Conservation (phyloP, 1,140 invertebrate genomes). For the Adelges cooleyi region DNA sequence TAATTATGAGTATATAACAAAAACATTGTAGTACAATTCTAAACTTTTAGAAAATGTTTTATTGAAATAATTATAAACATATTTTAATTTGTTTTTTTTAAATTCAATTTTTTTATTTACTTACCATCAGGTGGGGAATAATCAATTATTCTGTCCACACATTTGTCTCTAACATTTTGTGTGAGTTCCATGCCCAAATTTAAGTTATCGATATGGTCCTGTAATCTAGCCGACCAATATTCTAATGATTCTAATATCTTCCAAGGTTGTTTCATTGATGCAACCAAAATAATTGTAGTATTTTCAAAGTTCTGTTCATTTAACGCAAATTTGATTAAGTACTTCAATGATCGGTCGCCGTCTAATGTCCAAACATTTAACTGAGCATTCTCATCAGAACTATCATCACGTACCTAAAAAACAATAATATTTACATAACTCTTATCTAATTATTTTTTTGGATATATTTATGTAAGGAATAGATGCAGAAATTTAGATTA, state of each 20-base stretch:
- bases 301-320: constrained; percentile 81
- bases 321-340: constrained; percentile 87
- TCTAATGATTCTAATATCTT: constrained; percentile 84
- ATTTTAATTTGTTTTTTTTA: no score
- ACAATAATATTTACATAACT: no score
- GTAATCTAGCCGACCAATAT: constrained; percentile 57
- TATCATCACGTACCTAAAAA: constrained; percentile 11
- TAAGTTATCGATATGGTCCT: constrained; percentile 85
- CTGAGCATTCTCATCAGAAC: constrained; percentile 72
- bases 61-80: no score
- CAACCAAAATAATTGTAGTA: constrained; percentile 84
- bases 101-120: background rate
- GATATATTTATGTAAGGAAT: background rate
- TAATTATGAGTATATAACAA: no score
- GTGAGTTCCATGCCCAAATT: constrained; percentile 38
- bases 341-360: constrained; percentile 83
- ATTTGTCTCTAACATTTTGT: constrained; percentile 15
- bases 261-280: constrained; percentile 95
- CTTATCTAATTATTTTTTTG: no score
- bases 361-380: constrained; percentile 93
- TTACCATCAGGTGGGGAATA: background rate
- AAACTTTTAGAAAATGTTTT: no score
- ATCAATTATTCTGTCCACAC: constrained; percentile 16
- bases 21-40: no score
- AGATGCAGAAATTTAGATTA: constrained; percentile 66